A percentile compares a stretch with the other conserved stretches of the same genome.
Conservation (phyloP, 2,113 vertebrate species). For the Phoenicopterus ruber region DNA sequence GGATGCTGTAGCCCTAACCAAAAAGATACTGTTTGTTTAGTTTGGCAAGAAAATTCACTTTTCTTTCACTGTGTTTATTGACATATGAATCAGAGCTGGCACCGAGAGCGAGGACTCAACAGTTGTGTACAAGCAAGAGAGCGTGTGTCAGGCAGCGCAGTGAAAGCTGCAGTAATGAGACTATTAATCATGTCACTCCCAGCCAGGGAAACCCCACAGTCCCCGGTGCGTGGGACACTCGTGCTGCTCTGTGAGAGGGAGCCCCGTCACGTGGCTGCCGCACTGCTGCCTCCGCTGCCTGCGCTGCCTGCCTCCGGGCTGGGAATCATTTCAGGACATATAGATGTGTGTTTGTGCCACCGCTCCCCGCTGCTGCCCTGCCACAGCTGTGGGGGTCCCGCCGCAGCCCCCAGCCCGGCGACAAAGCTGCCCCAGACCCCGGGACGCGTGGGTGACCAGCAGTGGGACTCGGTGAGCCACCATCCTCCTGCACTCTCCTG, state of each 20-base stretch:
- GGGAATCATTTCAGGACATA: fast-evolving
- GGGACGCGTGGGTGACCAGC: fast-evolving
- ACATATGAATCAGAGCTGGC: conserved; percentile 57
- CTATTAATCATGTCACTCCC: conserved; percentile 30
- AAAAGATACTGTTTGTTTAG: conserved; percentile 28
- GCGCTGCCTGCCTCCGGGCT: neutral
- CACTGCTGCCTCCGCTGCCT: neutral
- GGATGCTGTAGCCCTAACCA: neutral
- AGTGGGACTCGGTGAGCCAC: fast-evolving
- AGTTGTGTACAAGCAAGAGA: neutral
- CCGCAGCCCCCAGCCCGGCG: fast-evolving
- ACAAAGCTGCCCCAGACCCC: fast-evolving
- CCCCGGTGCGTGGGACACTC: neutral
- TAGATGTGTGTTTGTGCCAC: fast-evolving
- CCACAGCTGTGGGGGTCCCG: fast-evolving
- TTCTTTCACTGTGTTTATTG: conserved; percentile 42
- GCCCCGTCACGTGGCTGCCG: neutral
- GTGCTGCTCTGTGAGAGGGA: neutral
- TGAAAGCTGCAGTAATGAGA: conserved; percentile 35
- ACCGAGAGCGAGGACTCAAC: neutral
- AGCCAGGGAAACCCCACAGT: neutral
- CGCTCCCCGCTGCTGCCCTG: fast-evolving
- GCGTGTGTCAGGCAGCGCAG: conserved; percentile 16
- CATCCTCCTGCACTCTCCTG: neutral
- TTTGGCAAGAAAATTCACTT: conserved; percentile 19